A percentile compares a stretch with the other conserved stretches of the same genome.
Evolutionary conservation across 2,888 invertebrate species (phyloP).

Genomic region (Disparrhopalites patrizii): DNA sequence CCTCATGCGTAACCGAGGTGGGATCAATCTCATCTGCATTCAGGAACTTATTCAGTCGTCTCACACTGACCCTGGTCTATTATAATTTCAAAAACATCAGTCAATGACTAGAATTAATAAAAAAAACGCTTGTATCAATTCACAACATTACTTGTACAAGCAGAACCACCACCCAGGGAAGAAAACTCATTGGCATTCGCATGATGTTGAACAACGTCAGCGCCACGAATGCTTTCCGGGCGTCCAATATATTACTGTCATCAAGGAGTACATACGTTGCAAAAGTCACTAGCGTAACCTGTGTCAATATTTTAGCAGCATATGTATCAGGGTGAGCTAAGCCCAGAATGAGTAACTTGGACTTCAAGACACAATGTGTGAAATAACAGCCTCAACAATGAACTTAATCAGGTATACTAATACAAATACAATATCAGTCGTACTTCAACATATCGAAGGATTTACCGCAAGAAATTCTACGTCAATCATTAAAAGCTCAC

Average conservation of each 20-base stretch:
- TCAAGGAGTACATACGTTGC: conserved; percentile 70
- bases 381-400: too few relatives aligned
- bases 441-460: too few relatives aligned
- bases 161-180: conserved; percentile 91
- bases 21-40: conserved; percentile 57
- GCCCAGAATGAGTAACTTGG: too few relatives aligned
- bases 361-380: too few relatives aligned
- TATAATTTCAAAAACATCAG: neutral
- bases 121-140: neutral
- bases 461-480: too few relatives aligned
- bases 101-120: conserved; percentile 1
- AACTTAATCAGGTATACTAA: too few relatives aligned
- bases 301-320: neutral
- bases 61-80: conserved; percentile 54
- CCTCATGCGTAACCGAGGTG: conserved; percentile 50
- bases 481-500: too few relatives aligned
- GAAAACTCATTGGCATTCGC: conserved; percentile 76
- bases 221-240: conserved; percentile 79
- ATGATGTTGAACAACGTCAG: conserved; percentile 77
- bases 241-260: conserved; percentile 68
- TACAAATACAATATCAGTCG: too few relatives aligned
- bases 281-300: conserved; percentile 61
- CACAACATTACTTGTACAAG: conserved; percentile 73
- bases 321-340: too few relatives aligned
- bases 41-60: conserved; percentile 58